Base-by-base conservation (phyloP, 2,113 vertebrate genomes). In the Seriola aureovittata region DNA sequence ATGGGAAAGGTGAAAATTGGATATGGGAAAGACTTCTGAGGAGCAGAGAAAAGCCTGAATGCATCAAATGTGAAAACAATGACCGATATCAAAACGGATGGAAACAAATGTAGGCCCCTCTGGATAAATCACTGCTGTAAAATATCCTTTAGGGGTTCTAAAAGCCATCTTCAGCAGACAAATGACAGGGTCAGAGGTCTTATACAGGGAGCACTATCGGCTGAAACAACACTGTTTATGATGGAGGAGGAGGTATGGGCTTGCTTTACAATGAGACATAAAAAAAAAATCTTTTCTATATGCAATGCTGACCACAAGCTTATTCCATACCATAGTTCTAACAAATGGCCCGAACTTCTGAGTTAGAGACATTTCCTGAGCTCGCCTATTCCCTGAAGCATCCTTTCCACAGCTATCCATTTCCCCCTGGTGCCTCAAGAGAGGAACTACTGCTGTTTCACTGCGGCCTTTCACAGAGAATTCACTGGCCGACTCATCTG, bases 341-440 rank as follows among this genome's bases (percentile, higher is more conserved):
- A 66, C 54, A 80, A 80, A 85, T 40, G 44, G 34, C 58, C 32
- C 38, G 25, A 91, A 92, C 78, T 91, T 89, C 57, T 25, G 60
- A 76, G 80, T 10, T 12, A 66, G 71, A 82, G 62, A 88, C 52
- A 60, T 85, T 84, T 88, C 78, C 82, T 66, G 40, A 84, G 81
- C 58, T 79, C 0, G 5, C 64, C 64, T 89, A 71, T 89, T 94
- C 91, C 92, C 92, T 6, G 58, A 93, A 94, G 88, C 91, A 85
- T 92, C 87, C 82, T 88, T 92, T 89, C 71, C 89, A 93, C 93
- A 95, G 95, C 93, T 93, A 92, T 95, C 87, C 91, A 94, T 95
- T 95, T 95, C 95, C 95, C 95, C 94, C 95, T 96, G 94, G 92
- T 96, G 95, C 92, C 84, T 78, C 75, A 71, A 85, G 85, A 88